These are phyloP conservation scores for Turritopsis dohrnii DNA, from an alignment of 30 jellyfish, hydroid and myxozoan species.

Conservation along the genomic window DNA sequence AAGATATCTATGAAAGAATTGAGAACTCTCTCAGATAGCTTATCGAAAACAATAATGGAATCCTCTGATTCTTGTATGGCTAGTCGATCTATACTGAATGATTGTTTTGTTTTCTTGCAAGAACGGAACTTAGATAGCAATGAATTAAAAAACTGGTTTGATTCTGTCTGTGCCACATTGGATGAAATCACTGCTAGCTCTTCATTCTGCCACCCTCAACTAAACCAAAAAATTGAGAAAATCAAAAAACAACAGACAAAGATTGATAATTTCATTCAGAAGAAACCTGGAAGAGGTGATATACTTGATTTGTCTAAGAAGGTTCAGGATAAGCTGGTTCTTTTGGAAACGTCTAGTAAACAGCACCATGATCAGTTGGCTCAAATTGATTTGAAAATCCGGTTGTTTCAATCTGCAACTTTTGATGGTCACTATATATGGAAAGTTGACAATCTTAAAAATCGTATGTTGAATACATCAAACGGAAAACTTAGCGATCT, in stretches of 20 bases:
- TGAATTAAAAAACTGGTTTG: background rate
- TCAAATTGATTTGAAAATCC: slow-evolving; percentile 42
- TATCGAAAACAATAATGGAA: background rate
- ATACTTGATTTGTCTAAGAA: background rate
- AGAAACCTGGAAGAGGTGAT: background rate
- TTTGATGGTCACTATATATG: slow-evolving; percentile 59
- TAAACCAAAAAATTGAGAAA: background rate
- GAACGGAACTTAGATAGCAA: background rate
- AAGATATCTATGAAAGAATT: background rate
- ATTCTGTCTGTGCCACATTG: background rate
- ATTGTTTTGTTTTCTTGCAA: background rate
- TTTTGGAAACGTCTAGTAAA: slow-evolving; percentile 45
- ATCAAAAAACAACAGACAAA: background rate
- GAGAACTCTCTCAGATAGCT: background rate
- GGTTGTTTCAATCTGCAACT: slow-evolving; percentile 56
- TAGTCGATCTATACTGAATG: background rate
- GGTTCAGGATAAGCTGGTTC: slow-evolving; percentile 12
- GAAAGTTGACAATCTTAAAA: slow-evolving; percentile 60
- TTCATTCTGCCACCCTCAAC: background rate
- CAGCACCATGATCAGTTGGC: slow-evolving; percentile 21
- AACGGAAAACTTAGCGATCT: slow-evolving; percentile 43
- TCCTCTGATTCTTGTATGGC: background rate
- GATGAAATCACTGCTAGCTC: background rate
- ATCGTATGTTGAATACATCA: slow-evolving; percentile 53
- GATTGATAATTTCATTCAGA: background rate